Evolutionary conservation across 1,140 invertebrate species (phyloP).

Genomic region (Plectus sambesii): DNA sequence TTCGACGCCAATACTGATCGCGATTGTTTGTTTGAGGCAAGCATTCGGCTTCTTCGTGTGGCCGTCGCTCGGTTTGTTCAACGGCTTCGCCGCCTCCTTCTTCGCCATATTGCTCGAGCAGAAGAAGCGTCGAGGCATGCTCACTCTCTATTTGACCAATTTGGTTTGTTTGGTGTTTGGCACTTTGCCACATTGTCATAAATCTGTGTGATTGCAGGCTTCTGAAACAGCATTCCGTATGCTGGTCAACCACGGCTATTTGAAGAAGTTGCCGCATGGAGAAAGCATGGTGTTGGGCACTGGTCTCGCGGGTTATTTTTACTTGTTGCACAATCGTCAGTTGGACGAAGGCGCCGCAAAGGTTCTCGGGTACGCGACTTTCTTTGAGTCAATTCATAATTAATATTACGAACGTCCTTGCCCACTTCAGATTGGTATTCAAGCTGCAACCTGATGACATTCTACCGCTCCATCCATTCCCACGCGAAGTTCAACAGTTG

Average conservation of each 20-base stretch:
- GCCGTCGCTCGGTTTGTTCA: constrained; percentile 29
- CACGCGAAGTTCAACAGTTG: constrained; percentile 3
- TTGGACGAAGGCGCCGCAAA: constrained; percentile 10
- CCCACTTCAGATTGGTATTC: constrained; percentile 5
- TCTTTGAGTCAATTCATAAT: constrained; percentile 1
- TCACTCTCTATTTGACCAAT: constrained; percentile 39
- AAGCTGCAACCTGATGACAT: constrained; percentile 7
- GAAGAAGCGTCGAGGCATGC: constrained; percentile 24
- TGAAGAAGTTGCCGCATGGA: constrained; percentile 22
- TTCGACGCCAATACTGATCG: not conserved
- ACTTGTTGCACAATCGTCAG: constrained; percentile 11
- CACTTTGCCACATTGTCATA: constrained; percentile 1
- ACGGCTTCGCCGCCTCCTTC: constrained; percentile 28
- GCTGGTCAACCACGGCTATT: constrained; percentile 31
- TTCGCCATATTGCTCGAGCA: constrained; percentile 38
- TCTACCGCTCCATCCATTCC: constrained; percentile 5
- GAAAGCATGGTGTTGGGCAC: constrained; percentile 34
- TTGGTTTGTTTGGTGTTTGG: constrained; percentile 23
- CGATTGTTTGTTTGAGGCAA: constrained; percentile 30
- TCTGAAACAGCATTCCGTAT: constrained; percentile 40
- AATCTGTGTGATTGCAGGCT: constrained; percentile 26
- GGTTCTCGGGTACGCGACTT: constrained; percentile 16
- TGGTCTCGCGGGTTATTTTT: constrained; percentile 26
- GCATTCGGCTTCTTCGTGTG: constrained; percentile 34
- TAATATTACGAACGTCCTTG: constrained; percentile 9